Base-by-base conservation (phyloP, 2,888 invertebrate genomes). In the Stratiomys singularior region DNA sequence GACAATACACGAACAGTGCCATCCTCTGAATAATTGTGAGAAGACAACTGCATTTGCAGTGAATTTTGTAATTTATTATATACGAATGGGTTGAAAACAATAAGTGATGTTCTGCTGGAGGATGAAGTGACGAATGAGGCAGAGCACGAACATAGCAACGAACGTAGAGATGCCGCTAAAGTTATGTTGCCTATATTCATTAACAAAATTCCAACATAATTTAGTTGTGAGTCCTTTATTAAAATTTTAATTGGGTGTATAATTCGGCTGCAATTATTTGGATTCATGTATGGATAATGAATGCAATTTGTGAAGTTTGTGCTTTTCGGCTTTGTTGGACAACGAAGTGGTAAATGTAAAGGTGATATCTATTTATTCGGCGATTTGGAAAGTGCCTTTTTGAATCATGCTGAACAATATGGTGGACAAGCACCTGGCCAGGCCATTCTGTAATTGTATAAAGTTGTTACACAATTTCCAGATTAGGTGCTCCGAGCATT, bases 21-120 rank as follows among this genome's bases (percentile, higher is more conserved):
- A 52, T 72, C 52, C 56, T 56, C 52, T 72, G 71, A 72, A 72
- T 72, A 72, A 72, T 56, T 28, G 28, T 27, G 13, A 72, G 15
- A 28, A 25, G 71, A 72, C 71, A 72, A 56, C 71, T 72, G 71
- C 71, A 72, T 72, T 72, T 25, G 27, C 30, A 11, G 71, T 52
- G 56, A 56, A 47, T 27, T 72, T 72, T 52, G 56, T 72, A 72
- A 9, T 72, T 72, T 72, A 66, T 66, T 66, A 9, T 30, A 66
- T 66, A 37, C 37, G 21, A 37, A 27, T 58, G 58, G 9, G 37
- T 37, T 37, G 37, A 3, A 9, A 37, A 37, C 37, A 37, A 37
- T 5, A 37, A 37, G 37, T 9, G 37, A 37, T 37, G 37, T 37
- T 37, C 9, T 37, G 37, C 37, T 3, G 37, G 37, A 9, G 9